These are phyloP conservation scores for Aradus depressus DNA, from an alignment of 2,888 invertebrate genomes.

Conservation along the genomic window DNA sequence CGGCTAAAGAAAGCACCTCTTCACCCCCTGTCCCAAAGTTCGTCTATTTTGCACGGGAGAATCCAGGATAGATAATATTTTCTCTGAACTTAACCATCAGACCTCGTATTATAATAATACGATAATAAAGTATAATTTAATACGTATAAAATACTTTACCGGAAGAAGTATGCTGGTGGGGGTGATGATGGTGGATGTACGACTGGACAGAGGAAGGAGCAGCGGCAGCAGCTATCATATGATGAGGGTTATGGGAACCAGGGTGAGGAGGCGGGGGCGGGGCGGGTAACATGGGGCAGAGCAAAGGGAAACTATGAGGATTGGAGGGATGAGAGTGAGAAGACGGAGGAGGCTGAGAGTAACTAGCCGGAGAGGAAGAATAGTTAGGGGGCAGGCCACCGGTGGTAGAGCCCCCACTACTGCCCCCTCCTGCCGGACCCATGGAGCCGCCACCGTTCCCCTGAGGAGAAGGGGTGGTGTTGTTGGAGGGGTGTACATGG, in stretches of 20 bases:
- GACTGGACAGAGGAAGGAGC: constrained; percentile 25
- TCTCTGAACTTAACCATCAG: too few species aligned
- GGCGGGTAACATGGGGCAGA: constrained; percentile 45
- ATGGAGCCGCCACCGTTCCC: constrained; percentile 37
- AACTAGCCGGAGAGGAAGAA: constrained; percentile 35
- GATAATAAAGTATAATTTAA: background rate
- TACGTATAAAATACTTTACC: constrained; percentile 4
- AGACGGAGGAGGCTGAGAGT: constrained; percentile 43
- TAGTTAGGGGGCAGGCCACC: constrained; percentile 15
- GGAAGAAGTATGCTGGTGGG: constrained; percentile 20
- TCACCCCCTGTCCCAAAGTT: too few species aligned
- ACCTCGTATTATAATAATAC: background rate
- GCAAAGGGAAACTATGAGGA: constrained; percentile 40
- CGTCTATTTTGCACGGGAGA: too few species aligned
- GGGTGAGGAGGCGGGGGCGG: constrained; percentile 36
- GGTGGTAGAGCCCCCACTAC: constrained; percentile 10
- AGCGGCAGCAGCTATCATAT: constrained; percentile 39
- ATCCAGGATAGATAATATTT: too few species aligned
- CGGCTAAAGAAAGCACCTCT: too few species aligned
- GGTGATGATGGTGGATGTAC: constrained; percentile 27
- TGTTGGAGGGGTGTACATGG: constrained; percentile 25
- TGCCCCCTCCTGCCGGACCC: constrained; percentile 32
- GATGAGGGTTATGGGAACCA: constrained; percentile 39
- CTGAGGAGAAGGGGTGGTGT: constrained; percentile 33
- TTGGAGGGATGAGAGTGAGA: constrained; percentile 36